phyloP scores from a whole-genome alignment of 2,797 vertebrate genomes.

The Hybognathus amarus region DNA sequence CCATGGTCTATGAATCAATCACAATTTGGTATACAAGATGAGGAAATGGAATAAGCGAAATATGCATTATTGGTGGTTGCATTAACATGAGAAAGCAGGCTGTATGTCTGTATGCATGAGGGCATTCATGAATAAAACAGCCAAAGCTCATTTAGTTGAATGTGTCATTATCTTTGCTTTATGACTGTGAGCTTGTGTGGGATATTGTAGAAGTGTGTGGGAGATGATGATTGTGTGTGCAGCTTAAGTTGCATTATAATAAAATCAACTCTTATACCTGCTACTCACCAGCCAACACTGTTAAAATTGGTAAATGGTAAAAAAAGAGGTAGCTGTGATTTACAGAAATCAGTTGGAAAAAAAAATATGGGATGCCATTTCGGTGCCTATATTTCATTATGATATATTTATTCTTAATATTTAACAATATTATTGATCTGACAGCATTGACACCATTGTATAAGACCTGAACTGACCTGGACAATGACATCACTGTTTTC shows the following conservation, averaged over 20 bases:
- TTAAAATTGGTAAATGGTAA: background rate
- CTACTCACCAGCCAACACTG: constrained; percentile 3
- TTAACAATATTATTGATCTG: no score
- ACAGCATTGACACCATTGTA: no score
- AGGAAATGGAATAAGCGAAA: constrained; percentile 10
- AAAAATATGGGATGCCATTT: background rate
- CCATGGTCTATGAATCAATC: background rate
- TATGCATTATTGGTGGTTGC: constrained; percentile 7
- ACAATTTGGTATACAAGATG: constrained; percentile 16
- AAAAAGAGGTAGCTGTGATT: background rate
- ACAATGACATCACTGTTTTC: no score
- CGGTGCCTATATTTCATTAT: background rate
- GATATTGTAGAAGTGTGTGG: constrained; percentile 30
- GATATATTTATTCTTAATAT: background rate
- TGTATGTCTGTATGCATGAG: constrained; percentile 17
- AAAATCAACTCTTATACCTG: constrained; percentile 35
- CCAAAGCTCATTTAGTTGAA: constrained; percentile 17
- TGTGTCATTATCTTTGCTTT: constrained; percentile 43
- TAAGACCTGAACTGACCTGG: no score
- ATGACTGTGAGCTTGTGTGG: constrained; percentile 28
- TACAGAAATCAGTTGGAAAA: background rate
- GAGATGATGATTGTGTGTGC: constrained; percentile 37
- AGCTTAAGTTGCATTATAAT: constrained; percentile 29
- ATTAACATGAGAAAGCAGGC: constrained; percentile 33
- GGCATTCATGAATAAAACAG: constrained; percentile 48